A percentile compares a stretch with the other conserved stretches of the same genome.
These are phyloP conservation scores for Tipula vernalis DNA, from an alignment of 2,888 invertebrate genomes.

Conservation along the genomic window DNA sequence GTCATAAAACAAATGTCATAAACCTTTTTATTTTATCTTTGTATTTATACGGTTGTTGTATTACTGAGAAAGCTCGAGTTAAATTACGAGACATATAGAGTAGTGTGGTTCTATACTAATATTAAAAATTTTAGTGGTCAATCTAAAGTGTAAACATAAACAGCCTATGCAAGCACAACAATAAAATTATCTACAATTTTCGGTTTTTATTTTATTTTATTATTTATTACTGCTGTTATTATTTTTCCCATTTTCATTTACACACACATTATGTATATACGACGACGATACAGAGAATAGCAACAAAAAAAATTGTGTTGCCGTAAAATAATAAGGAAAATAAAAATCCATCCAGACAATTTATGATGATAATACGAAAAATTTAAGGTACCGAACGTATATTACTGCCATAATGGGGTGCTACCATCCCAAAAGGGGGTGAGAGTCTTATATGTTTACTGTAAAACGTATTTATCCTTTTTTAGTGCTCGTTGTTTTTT, in stretches of 20 bases:
- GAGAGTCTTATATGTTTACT: neutral
- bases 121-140: neutral
- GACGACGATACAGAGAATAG: neutral
- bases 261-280: neutral
- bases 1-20: neutral
- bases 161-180: neutral
- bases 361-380: slow-evolving; percentile 4
- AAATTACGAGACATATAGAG: neutral
- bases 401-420: neutral
- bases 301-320: neutral
- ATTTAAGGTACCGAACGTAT: slow-evolving; percentile 4
- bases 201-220: neutral
- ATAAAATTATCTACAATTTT: neutral
- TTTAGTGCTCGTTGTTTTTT: neutral
- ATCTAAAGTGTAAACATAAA: neutral
- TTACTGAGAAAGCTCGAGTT: neutral
- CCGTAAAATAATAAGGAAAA: neutral
- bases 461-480: neutral
- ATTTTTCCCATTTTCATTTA: neutral
- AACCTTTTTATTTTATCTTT: neutral
- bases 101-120: neutral
- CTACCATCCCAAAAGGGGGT: neutral
- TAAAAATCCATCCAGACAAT: slow-evolving; percentile 4
- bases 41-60: neutral
- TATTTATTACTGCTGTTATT: neutral